Percentiles rank a stretch among this genome's conserved stretches.
These are phyloP conservation scores for Bergia sp. DNA, from an alignment of 92 coral and sea anemone genomes.

Conservation along the genomic window DNA sequence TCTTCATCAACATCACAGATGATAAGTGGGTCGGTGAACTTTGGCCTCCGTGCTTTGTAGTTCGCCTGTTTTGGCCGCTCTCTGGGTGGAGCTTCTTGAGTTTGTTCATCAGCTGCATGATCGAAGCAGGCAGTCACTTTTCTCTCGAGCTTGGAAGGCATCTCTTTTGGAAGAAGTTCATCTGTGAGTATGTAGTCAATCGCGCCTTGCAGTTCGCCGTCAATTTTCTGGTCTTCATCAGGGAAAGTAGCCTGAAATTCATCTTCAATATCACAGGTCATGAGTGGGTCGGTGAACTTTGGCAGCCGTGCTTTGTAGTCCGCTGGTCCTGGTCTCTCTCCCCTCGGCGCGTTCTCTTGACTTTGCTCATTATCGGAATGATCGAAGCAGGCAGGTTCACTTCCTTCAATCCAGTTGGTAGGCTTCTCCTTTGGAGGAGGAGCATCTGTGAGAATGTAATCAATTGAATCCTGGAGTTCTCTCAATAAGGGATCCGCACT, in stretches of 20 bases:
- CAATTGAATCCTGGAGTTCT: constrained; percentile 3
- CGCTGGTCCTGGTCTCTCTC: not conserved
- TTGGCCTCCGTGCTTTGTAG: constrained; percentile 8
- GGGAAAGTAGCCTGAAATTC: not conserved
- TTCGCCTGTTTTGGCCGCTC: constrained; percentile 2
- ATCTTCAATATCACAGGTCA: not conserved
- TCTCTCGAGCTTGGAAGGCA: not conserved
- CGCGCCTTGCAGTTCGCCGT: not conserved
- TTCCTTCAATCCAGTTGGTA: not conserved
- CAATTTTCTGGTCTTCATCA: constrained; percentile 23
- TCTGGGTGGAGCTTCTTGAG: not conserved
- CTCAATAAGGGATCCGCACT: too few species aligned
- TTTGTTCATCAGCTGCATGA: not conserved
- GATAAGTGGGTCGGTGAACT: constrained; percentile 15
- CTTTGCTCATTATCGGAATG: not conserved
- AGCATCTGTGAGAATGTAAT: constrained; percentile 27
- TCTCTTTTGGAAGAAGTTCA: not conserved
- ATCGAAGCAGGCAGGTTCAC: not conserved
- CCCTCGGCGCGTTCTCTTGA: not conserved
- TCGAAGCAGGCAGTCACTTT: not conserved
- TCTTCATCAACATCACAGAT: constrained; percentile 12
- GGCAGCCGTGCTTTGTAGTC: constrained; percentile 17
- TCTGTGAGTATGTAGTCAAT: constrained; percentile 37
- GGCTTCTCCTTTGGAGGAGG: not conserved
- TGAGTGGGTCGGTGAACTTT: constrained; percentile 6